Conservation (phyloP, 2,797 vertebrate species). For the Platyrinchus mystaceus region DNA sequence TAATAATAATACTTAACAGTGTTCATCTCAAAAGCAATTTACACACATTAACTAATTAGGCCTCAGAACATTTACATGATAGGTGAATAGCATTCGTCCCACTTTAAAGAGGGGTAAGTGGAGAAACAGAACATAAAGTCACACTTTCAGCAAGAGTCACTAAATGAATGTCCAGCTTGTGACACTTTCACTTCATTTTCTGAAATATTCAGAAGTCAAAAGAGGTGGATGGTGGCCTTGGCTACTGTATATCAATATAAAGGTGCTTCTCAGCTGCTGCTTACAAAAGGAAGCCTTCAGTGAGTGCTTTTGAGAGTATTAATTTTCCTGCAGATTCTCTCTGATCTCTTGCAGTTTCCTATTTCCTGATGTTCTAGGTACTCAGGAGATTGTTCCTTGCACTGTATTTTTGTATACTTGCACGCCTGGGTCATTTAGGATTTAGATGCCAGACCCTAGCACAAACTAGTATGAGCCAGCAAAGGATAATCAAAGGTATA, state of each 20-base stretch:
- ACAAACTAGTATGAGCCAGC: background rate
- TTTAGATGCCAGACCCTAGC: background rate
- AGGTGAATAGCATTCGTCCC: slow-evolving; percentile 40
- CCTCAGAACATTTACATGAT: slow-evolving; percentile 62
- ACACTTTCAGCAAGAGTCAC: background rate
- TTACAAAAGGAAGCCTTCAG: background rate
- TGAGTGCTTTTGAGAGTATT: background rate
- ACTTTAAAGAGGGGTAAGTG: background rate
- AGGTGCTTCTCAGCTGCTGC: background rate
- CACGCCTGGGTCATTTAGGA: background rate
- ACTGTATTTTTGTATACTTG: background rate
- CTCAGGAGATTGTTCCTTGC: background rate
- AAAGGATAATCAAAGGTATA: background rate
- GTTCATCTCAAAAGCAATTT: slow-evolving; percentile 72
- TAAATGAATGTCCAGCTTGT: background rate
- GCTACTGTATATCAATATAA: background rate
- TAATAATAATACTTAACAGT: slow-evolving; percentile 69
- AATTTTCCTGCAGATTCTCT: background rate
- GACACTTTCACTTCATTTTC: background rate
- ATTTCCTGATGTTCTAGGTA: background rate
- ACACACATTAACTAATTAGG: slow-evolving; percentile 72
- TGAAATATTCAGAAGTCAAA: background rate
- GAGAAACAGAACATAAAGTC: background rate
- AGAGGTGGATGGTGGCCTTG: background rate
- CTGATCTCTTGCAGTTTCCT: background rate